Conservation (phyloP, 2,113 vertebrate species). For the Brienomyrus brachyistius region DNA sequence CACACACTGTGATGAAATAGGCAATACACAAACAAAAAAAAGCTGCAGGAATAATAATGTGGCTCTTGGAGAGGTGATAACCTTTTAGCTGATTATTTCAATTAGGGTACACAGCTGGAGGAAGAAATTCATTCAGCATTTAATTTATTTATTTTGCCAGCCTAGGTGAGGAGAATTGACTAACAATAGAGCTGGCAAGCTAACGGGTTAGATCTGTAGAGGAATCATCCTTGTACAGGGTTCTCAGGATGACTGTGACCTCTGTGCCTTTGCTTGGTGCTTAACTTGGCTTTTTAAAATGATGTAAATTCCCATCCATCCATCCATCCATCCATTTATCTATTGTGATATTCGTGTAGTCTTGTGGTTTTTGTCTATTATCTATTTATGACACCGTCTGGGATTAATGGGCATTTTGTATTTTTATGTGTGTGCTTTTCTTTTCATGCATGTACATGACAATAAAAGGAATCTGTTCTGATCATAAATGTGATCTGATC, state of each 20-base stretch:
- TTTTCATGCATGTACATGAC: background rate
- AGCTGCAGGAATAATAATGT: conserved; percentile 48
- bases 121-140: conserved; percentile 57
- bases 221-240: background rate
- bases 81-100: conserved; percentile 64
- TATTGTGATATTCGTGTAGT: background rate
- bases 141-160: conserved; percentile 57
- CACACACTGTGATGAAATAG: conserved; percentile 2
- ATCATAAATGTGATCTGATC: background rate
- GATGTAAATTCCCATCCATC: background rate
- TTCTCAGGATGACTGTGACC: background rate
- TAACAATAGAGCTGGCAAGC: conserved; percentile 40
- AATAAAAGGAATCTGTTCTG: background rate
- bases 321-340: background rate
- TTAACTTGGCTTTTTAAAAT: background rate
- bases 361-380: background rate
- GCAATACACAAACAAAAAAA: conserved; percentile 23
- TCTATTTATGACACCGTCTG: background rate
- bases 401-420: background rate
- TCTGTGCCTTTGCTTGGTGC: background rate
- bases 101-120: conserved; percentile 63
- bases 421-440: background rate
- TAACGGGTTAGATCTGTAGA: background rate
- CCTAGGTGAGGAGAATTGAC: conserved; percentile 36
- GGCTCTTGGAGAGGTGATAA: conserved; percentile 53